Evolutionary conservation across 2,113 vertebrate species (phyloP).

Genomic region (Propithecus coquereli): DNA sequence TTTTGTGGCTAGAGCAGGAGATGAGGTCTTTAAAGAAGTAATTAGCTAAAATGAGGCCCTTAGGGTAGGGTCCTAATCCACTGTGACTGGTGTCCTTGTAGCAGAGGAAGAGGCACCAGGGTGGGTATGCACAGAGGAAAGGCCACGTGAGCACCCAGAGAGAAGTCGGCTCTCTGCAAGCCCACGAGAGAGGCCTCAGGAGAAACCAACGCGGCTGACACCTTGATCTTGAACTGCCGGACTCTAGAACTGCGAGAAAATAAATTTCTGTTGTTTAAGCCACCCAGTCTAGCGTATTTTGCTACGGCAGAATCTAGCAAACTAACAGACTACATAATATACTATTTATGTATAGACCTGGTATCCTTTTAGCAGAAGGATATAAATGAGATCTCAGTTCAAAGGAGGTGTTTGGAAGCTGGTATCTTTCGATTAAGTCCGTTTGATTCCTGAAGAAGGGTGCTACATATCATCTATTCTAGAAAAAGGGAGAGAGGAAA

Average conservation of each 20-base stretch:
- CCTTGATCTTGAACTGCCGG: neutral
- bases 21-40: neutral
- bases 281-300: neutral
- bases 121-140: neutral
- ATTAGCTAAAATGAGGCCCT: neutral
- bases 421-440: neutral
- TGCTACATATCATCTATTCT: neutral
- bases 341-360: neutral
- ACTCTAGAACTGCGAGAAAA: neutral
- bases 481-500: neutral
- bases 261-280: neutral
- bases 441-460: neutral
- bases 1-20: neutral
- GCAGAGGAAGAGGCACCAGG: neutral
- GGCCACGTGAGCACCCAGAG: neutral
- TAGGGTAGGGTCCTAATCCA: neutral
- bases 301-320: neutral
- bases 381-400: neutral
- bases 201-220: neutral
- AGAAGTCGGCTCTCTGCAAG: neutral
- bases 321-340: neutral
- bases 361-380: neutral
- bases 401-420: neutral
- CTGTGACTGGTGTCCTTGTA: neutral
- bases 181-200: neutral